A percentile compares a stretch with the other conserved stretches of the same genome.
Conservation (phyloP, 2,888 invertebrate species). For the Lepidonotus clava region DNA sequence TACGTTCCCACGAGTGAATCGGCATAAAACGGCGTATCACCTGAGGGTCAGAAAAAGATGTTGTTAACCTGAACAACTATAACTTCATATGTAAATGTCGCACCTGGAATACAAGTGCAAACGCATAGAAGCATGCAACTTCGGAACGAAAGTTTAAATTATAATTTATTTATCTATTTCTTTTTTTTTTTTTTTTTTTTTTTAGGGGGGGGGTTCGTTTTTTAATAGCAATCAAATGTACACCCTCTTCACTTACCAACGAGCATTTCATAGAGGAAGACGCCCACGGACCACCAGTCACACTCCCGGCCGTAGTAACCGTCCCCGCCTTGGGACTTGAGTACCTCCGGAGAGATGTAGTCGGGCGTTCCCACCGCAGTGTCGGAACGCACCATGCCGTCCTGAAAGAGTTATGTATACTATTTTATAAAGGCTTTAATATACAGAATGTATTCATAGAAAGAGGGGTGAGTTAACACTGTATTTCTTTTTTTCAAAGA, state of each 20-base stretch:
- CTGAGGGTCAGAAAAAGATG: too few species aligned
- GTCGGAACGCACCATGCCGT: conserved; percentile 96
- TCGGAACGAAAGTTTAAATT: too few species aligned
- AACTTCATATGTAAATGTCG: too few species aligned
- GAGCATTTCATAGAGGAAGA: conserved; percentile 99
- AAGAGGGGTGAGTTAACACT: not conserved
- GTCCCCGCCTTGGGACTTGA: conserved; percentile 96
- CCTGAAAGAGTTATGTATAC: conserved; percentile 76
- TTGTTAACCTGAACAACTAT: too few species aligned
- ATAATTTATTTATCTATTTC: too few species aligned
- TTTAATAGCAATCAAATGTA: not conserved
- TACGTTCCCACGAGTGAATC: conserved; percentile 99
- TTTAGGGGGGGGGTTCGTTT: too few species aligned
- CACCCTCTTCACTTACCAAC: conserved; percentile 84
- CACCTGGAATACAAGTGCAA: too few species aligned
- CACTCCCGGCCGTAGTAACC: conserved; percentile 98
- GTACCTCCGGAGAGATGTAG: conserved; percentile 99
- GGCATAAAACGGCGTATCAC: conserved; percentile 98
- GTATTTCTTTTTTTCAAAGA: too few species aligned
- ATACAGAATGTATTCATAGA: not conserved
- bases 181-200: not conserved
- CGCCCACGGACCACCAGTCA: conserved; percentile 99
- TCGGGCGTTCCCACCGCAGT: conserved; percentile 99
- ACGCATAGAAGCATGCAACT: too few species aligned
- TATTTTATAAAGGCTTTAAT: not conserved